Evolutionary conservation across 2,888 invertebrate genomes (phyloP), one percentile per base, ranked within the genome.

Genomic region (Phrixothrix hirtus): DNA sequence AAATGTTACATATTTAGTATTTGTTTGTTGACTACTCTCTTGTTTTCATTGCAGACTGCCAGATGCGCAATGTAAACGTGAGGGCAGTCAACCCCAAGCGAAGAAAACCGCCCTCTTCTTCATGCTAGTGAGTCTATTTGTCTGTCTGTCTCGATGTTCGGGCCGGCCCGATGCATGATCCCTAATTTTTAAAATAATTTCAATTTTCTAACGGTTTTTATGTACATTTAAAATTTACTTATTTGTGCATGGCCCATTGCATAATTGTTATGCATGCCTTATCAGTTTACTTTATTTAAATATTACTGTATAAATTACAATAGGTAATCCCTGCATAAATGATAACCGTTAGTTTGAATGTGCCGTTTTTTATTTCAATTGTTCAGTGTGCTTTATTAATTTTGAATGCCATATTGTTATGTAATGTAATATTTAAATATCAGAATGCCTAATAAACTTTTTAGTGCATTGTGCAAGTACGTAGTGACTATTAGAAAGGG

Each of bases 11-110:
- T 52, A 52, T 52, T 52, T 52, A 52, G 52, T 52, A 52, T 46
- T 52, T 51, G 36, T 52, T 71, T 75, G 74, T 75, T 78, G 78
- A 78, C 78, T 77, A 75, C 77, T 78, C 78, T 77, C 77, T 81
- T 83, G 83, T 84, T 84, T 81, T 83, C 83, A 83, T 85, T 85
- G 83, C 84, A 85, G 85, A 85, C 83, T 84, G 82, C 82, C 83
- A 84, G 83, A 83, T 81, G 83, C 83, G 83, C 82, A 84, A 83
- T 84, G 83, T 83, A 81, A 83, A 83, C 82, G 83, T 82, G 82
- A 83, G 83, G 82, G 83, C 83, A 81, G 83, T 83, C 81, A 81
- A 81, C 81, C 79, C 79, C 79, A 82, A 82, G 80, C 79, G 82
- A 81, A 81, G 82, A 79, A 82, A 82, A 81, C 78, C 81, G 78